phyloP scores from a whole-genome alignment of 1,140 invertebrate genomes.

The Brachystomella parvula region DNA sequence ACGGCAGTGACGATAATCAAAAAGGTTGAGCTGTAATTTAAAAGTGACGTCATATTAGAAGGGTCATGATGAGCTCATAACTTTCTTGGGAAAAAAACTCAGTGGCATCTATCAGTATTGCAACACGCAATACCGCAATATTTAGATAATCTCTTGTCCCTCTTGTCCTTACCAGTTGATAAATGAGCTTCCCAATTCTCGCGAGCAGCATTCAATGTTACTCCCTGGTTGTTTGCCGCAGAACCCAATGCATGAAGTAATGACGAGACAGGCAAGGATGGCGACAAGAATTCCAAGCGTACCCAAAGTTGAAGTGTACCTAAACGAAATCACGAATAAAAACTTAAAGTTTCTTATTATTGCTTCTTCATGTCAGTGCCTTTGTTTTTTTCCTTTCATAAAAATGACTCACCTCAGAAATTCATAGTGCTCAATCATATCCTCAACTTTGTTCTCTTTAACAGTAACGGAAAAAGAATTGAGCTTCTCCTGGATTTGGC shows the following conservation, averaged over 20 bases:
- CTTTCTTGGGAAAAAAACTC: no score
- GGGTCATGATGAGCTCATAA: no score
- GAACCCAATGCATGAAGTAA: conserved; percentile 3
- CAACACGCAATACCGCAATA: no score
- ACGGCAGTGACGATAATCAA: conserved; percentile 4
- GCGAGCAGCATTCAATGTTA: conserved; percentile 2
- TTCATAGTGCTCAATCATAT: not conserved
- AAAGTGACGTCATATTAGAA: no score
- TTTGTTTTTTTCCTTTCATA: no score
- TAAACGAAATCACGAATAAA: no score
- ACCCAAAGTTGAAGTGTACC: conserved; percentile 1
- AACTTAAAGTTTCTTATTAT: no score
- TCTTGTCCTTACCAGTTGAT: not conserved
- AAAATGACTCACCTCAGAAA: not conserved
- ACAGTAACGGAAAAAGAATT: not conserved
- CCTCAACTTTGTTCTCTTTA: not conserved
- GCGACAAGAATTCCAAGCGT: not conserved
- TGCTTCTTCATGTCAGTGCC: no score
- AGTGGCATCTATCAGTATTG: no score
- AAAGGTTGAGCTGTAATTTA: not conserved
- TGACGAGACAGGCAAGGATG: not conserved
- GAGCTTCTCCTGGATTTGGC: not conserved
- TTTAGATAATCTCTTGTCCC: no score
- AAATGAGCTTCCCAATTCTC: conserved; percentile 7
- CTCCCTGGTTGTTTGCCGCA: conserved; percentile 2